Evolutionary conservation across 2,888 invertebrate genomes (phyloP).

Genomic region (Dastarcus helophoroides): DNA sequence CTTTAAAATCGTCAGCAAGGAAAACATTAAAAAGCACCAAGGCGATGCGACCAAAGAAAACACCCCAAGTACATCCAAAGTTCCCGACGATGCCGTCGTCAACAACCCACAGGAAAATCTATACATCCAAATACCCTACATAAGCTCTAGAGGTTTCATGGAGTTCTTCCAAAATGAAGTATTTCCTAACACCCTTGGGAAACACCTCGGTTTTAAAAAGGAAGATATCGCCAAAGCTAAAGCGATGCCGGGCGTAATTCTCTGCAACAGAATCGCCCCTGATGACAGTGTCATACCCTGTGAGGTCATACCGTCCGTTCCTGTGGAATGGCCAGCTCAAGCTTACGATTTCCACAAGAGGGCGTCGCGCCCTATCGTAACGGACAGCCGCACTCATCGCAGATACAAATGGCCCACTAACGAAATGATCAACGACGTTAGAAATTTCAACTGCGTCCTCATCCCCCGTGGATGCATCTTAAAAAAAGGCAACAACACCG

Average conservation of each 20-base stretch:
- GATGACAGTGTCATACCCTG: conserved; percentile 40
- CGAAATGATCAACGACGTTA: conserved; percentile 53
- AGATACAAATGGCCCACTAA: conserved; percentile 58
- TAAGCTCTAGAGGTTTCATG: conserved; percentile 59
- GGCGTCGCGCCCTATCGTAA: conserved; percentile 43
- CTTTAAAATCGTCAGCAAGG: conserved; percentile 39
- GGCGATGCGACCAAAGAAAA: not conserved
- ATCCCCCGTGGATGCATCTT: conserved; percentile 59
- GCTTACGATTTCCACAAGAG: conserved; percentile 58
- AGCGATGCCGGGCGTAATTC: conserved; percentile 55
- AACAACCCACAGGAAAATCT: conserved; percentile 21
- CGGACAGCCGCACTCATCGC: conserved; percentile 46
- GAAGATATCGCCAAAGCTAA: conserved; percentile 44
- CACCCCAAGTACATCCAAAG: not conserved
- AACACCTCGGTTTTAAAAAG: conserved; percentile 45
- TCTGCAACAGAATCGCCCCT: conserved; percentile 35
- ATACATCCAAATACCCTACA: conserved; percentile 35
- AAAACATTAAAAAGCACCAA: not conserved
- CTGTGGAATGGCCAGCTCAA: conserved; percentile 60
- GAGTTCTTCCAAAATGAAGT: conserved; percentile 50
- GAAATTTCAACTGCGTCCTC: conserved; percentile 54
- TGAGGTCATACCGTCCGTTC: conserved; percentile 61
- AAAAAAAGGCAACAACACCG: conserved; percentile 45
- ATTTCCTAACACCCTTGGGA: conserved; percentile 49
- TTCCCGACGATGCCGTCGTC: conserved; percentile 11